Conservation (phyloP, 2,797 vertebrate species). For the Pogoniulus pusillus region DNA sequence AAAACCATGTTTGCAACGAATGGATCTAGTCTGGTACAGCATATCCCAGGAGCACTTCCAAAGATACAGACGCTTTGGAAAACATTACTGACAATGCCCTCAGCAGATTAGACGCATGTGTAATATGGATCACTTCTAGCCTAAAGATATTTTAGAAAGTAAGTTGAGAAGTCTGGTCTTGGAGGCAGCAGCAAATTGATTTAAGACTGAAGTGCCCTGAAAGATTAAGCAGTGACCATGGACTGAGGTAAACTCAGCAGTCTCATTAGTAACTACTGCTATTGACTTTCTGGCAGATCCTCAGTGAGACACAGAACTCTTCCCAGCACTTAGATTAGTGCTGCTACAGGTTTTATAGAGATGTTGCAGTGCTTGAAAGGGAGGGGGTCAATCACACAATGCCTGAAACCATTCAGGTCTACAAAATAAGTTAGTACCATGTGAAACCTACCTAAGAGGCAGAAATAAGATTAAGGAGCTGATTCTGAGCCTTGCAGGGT, state of each 20-base stretch:
- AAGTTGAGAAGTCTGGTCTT: neutral
- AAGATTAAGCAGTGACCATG: neutral
- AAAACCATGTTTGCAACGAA: neutral
- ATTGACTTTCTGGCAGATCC: neutral
- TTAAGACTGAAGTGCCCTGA: neutral
- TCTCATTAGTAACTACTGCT: neutral
- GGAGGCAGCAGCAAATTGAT: neutral
- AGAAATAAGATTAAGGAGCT: neutral
- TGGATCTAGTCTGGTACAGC: neutral
- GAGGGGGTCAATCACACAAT: accelerated
- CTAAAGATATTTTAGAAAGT: neutral
- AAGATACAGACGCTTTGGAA: neutral
- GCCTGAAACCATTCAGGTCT: neutral
- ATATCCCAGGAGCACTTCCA: neutral
- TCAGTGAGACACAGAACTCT: neutral
- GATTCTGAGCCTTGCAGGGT: neutral
- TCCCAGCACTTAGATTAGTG: neutral
- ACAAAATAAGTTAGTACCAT: neutral
- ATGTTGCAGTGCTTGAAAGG: neutral
- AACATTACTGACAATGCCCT: neutral
- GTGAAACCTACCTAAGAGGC: neutral
- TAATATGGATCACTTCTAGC: neutral
- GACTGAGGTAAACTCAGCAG: neutral
- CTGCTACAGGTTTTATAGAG: neutral
- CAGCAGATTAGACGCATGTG: neutral